Evolutionary conservation across 1,140 invertebrate genomes (phyloP), one percentile per base, ranked within the genome.

Genomic region (Tetraneura akinire): DNA sequence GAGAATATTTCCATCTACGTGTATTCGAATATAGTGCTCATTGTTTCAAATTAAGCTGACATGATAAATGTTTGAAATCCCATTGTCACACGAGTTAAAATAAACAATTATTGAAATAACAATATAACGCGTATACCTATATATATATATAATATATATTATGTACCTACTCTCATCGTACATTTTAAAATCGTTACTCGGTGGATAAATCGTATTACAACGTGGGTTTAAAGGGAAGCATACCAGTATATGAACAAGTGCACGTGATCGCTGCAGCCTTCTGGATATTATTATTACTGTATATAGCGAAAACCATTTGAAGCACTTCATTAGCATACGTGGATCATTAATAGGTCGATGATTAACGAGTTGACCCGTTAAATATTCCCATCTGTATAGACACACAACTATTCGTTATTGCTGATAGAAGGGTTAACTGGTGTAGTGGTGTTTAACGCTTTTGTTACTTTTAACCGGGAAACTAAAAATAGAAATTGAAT

Each of bases 281-380:
- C 60, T 16, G 9, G 29, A 32, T n/a, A 26, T 14, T 62, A 62
- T 62, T 62, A 62, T 32, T 29, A n/a, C n/a, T n/a, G n/a, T n/a
- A 32, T 62, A 26, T 14, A 60, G 26, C 32, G 60, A 29, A 62
- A 29, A 62, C 26, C 29, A 62, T 62, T 62, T 32, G 32, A 66
- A 37, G 11, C 32, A 66, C 62, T 42, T 66, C 29, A 66, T 66
- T 42, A 66, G 62, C 11, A 47, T 42, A 66, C 21, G 42, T 13
- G 62, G n/a, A 37, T 66, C 18, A 64, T 64, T 32, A 66, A 68
- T 68, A 45, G 13, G 37, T 2, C 2, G 32, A 64, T 64, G 62
- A 68, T 68, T 68, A 68, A 45, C 45, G 64, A 2, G 32, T 68
- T 68, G 64, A 68, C 64, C 32, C 45, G 14, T 68, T 45, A 14